Evolutionary conservation across 2,113 vertebrate genomes (phyloP).

Genomic region (Baryphthengus martii): DNA sequence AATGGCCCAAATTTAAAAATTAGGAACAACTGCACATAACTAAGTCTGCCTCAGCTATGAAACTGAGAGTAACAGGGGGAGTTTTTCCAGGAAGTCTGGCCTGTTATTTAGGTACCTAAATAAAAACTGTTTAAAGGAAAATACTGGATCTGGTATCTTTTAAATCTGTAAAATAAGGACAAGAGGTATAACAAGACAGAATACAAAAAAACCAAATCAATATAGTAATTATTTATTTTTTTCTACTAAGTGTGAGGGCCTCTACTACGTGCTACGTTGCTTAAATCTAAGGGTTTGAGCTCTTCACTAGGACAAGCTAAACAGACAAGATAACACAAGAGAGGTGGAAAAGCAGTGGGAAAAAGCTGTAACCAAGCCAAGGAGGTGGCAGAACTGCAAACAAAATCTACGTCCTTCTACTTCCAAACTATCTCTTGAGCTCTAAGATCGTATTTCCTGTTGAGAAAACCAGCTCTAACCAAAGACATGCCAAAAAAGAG

Average conservation of each 20-base stretch:
- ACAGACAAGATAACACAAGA: neutral
- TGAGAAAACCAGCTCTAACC: neutral
- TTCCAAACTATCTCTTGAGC: neutral
- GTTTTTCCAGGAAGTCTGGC: conserved; percentile 7
- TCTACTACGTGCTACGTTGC: neutral
- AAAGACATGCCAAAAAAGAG: neutral
- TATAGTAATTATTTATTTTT: neutral
- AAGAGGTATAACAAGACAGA: neutral
- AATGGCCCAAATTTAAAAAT: neutral
- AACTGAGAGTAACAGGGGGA: neutral
- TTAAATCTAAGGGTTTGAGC: neutral
- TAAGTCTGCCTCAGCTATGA: neutral
- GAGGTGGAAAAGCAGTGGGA: neutral
- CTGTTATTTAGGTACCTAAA: conserved; percentile 15
- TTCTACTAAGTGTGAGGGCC: neutral
- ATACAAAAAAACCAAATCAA: neutral
- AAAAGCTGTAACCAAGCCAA: neutral
- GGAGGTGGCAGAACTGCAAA: neutral
- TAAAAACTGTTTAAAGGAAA: neutral
- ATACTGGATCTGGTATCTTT: neutral
- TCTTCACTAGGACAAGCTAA: neutral
- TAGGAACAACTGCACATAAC: neutral
- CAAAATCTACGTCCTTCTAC: neutral
- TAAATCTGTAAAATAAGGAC: neutral
- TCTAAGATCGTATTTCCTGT: rapidly evolving